Evolutionary conservation across 2,888 invertebrate species (phyloP).

Genomic region (Charanyca ferruginea): DNA sequence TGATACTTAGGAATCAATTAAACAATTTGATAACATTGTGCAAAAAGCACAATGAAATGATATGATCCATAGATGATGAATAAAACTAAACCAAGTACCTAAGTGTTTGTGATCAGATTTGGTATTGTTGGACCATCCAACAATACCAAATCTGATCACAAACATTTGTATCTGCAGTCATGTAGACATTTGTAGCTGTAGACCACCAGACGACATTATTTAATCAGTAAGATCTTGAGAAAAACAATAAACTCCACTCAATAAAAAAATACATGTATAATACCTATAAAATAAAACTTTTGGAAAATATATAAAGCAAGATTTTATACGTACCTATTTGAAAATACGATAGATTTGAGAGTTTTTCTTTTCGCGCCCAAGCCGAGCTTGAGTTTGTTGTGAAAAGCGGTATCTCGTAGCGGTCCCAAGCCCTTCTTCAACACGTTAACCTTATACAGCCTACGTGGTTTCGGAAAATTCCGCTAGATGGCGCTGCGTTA

Average conservation of each 20-base stretch:
- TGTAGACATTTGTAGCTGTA: no score
- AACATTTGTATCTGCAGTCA: background rate
- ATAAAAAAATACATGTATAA: background rate
- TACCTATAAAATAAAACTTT: background rate
- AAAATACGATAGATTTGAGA: conserved; percentile 1
- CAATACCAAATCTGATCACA: background rate
- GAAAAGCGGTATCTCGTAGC: conserved; percentile 83
- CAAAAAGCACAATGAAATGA: background rate
- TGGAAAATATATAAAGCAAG: background rate
- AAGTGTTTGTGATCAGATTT: no score
- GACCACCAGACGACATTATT: no score
- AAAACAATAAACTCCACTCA: background rate
- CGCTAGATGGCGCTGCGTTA: conserved; percentile 82
- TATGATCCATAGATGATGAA: no score
- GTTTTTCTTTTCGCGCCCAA: conserved; percentile 16
- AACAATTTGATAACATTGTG: conserved; percentile 18
- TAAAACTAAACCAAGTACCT: no score
- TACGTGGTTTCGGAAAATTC: conserved; percentile 81
- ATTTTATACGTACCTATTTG: background rate
- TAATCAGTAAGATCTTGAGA: background rate
- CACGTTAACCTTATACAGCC: conserved; percentile 70
- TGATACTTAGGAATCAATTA: conserved; percentile 1
- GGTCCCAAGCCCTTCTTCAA: conserved; percentile 70
- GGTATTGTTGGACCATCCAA: no score
- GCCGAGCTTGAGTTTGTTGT: conserved; percentile 22